Evolutionary conservation across 2,113 vertebrate species (phyloP).

Genomic region (Lepus europaeus): DNA sequence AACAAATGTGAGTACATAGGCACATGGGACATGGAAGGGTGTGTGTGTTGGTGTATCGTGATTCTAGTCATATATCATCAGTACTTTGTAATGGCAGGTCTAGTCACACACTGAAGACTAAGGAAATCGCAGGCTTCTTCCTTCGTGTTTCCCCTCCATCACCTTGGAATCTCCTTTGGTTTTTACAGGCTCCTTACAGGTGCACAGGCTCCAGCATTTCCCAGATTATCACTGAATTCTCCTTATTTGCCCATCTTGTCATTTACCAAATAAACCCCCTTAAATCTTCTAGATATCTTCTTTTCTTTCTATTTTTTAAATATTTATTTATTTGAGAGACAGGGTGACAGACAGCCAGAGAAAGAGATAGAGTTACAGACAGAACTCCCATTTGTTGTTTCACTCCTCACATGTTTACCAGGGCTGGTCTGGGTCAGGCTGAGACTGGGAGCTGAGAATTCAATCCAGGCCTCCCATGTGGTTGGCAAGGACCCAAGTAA

Average conservation of each 20-base stretch:
- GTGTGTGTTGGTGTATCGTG: too few species aligned
- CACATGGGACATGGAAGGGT: background rate
- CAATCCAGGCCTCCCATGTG: too few species aligned
- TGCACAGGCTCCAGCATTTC: background rate
- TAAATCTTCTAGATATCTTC: background rate
- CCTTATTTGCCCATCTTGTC: background rate
- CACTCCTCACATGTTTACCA: too few species aligned
- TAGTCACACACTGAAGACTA: background rate
- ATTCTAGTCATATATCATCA: background rate
- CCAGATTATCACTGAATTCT: slow-evolving; percentile 5
- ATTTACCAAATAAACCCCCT: background rate
- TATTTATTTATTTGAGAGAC: too few species aligned
- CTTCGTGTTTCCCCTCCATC: background rate
- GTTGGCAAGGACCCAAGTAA: too few species aligned
- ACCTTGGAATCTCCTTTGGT: background rate
- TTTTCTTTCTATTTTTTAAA: background rate
- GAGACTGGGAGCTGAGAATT: too few species aligned
- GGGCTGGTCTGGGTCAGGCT: too few species aligned
- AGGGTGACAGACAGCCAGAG: too few species aligned
- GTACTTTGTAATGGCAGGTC: background rate
- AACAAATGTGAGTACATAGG: background rate
- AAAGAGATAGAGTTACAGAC: too few species aligned
- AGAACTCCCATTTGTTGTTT: too few species aligned
- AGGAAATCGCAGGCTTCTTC: background rate
- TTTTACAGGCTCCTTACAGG: background rate